phyloP scores from a whole-genome alignment of 2,888 invertebrate species.

The Philhelius pedissequus region DNA sequence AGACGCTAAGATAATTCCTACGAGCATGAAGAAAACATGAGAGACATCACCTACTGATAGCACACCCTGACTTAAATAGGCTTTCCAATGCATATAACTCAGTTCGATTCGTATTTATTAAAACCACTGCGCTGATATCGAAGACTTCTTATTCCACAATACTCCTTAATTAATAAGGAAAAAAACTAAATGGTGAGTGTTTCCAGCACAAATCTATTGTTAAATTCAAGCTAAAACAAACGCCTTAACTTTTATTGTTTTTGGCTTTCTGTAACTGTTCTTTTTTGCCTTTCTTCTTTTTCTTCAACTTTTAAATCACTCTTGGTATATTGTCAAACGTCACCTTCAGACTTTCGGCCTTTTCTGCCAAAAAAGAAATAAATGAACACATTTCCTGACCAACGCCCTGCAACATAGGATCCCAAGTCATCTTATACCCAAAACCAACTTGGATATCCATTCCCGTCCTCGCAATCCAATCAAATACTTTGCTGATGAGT shows the following conservation, averaged over 20 bases:
- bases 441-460: neutral
- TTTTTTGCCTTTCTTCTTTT: neutral
- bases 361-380: constrained; percentile 24
- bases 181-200: too few species aligned
- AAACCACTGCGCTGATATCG: too few species aligned
- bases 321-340: constrained; percentile 47
- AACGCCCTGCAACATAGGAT: constrained; percentile 53
- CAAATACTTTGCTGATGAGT: constrained; percentile 25
- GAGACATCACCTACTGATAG: too few species aligned
- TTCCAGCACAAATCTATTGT: neutral
- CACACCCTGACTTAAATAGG: too few species aligned
- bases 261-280: neutral
- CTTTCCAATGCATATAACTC: too few species aligned
- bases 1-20: too few species aligned
- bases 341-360: constrained; percentile 34
- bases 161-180: too few species aligned
- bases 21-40: too few species aligned
- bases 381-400: constrained; percentile 50
- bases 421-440: constrained; percentile 43
- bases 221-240: neutral
- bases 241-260: neutral
- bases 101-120: too few species aligned
- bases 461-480: neutral
- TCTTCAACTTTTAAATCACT: constrained; percentile 18
- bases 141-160: too few species aligned